phyloP scores from a whole-genome alignment of 2,113 vertebrate species.

The Trogon melanurus region DNA sequence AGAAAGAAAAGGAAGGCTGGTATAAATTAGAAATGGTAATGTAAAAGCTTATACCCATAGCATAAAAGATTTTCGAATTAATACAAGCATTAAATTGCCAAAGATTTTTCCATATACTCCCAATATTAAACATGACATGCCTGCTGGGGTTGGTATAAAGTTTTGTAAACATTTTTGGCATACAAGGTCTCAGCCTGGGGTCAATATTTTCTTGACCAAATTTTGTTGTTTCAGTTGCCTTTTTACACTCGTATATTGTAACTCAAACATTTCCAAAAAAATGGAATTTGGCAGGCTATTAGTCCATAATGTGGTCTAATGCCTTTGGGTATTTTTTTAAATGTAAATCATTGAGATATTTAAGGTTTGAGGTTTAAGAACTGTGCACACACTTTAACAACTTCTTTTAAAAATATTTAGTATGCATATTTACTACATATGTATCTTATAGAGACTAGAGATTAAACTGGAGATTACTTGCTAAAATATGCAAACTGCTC shows the following conservation, averaged over 20 bases:
- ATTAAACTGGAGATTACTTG: constrained; percentile 73
- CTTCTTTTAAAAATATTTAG: constrained; percentile 75
- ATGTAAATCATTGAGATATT: constrained; percentile 78
- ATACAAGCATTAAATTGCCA: constrained; percentile 77
- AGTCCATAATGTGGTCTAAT: constrained; percentile 76
- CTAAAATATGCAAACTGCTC: constrained; percentile 73
- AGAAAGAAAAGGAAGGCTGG: constrained; percentile 66
- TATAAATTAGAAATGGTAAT: constrained; percentile 79
- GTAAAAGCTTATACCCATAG: constrained; percentile 69
- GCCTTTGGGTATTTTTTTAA: constrained; percentile 79
- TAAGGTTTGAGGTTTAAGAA: constrained; percentile 77
- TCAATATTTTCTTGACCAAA: constrained; percentile 74
- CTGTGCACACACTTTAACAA: constrained; percentile 74
- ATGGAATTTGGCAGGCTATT: constrained; percentile 73
- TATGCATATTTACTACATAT: constrained; percentile 78
- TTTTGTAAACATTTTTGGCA: constrained; percentile 75
- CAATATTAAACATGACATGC: constrained; percentile 73
- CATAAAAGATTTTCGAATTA: constrained; percentile 73
- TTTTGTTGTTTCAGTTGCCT: constrained; percentile 81
- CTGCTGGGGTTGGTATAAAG: constrained; percentile 68
- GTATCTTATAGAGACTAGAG: constrained; percentile 59
- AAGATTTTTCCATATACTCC: constrained; percentile 57
- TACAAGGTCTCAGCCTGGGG: constrained; percentile 52
- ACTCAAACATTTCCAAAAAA: constrained; percentile 60
- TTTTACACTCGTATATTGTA: constrained; percentile 65